Evolutionary conservation across 2,888 invertebrate species (phyloP).

Genomic region (Ernsta delagoae): DNA sequence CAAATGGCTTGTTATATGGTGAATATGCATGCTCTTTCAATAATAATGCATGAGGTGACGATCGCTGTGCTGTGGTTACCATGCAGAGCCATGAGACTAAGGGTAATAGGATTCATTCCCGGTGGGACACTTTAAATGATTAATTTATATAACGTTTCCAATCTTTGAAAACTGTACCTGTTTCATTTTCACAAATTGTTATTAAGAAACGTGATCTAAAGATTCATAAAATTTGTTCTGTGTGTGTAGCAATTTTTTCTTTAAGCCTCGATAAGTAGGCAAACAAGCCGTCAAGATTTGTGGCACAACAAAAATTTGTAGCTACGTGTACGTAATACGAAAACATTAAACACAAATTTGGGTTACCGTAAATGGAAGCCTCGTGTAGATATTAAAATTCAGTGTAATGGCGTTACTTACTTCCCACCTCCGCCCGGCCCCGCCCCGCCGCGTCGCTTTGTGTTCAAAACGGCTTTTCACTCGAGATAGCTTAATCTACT

Average conservation of each 20-base stretch:
- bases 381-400: conserved; percentile 26
- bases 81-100: too few relatives aligned
- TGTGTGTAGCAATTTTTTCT: too few relatives aligned
- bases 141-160: too few relatives aligned
- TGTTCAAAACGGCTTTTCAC: conserved; percentile 33
- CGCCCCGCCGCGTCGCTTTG: conserved; percentile 18
- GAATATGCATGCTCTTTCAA: neutral
- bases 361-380: conserved; percentile 19
- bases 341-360: conserved; percentile 10
- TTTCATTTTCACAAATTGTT: too few relatives aligned
- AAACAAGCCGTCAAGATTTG: neutral
- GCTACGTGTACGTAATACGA: neutral
- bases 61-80: too few relatives aligned
- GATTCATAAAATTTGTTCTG: too few relatives aligned
- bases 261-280: too few relatives aligned
- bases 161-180: too few relatives aligned
- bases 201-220: too few relatives aligned
- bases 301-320: neutral
- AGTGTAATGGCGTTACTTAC: conserved; percentile 23
- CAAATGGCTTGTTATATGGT: conserved; percentile 5
- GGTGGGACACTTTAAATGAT: too few relatives aligned
- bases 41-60: too few relatives aligned
- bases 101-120: too few relatives aligned
- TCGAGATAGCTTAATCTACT: conserved; percentile 37
- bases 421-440: neutral